Percentiles rank a stretch among this genome's conserved stretches.
Evolutionary conservation across 2,113 vertebrate species (phyloP).

Genomic region (Leptodactylus fuscus): DNA sequence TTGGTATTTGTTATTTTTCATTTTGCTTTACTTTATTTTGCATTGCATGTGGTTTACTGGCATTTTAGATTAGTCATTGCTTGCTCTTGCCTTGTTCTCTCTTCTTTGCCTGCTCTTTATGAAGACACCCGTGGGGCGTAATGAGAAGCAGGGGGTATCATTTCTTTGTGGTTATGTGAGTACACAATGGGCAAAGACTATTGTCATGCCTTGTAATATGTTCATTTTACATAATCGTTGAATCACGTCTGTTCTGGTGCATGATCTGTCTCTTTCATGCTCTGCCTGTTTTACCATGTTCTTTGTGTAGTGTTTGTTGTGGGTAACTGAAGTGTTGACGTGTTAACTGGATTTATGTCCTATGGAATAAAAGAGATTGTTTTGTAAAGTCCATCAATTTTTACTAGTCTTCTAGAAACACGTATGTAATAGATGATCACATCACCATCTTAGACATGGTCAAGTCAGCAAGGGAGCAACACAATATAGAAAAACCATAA

Average conservation of each 20-base stretch:
- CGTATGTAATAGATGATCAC: background rate
- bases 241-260: slow-evolving; percentile 63
- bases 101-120: slow-evolving; percentile 80
- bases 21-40: slow-evolving; percentile 24
- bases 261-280: slow-evolving; percentile 25
- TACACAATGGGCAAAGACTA: slow-evolving; percentile 60
- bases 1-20: slow-evolving; percentile 64
- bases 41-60: slow-evolving; percentile 46
- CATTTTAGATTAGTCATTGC: slow-evolving; percentile 62
- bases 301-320: background rate
- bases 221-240: slow-evolving; percentile 65
- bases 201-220: slow-evolving; percentile 69
- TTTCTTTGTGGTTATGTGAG: slow-evolving; percentile 78
- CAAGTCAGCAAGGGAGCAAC: background rate
- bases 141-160: slow-evolving; percentile 86
- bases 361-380: background rate
- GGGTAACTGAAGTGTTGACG: background rate
- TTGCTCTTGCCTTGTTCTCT: slow-evolving; percentile 75
- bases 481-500: background rate
- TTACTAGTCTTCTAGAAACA: background rate
- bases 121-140: slow-evolving; percentile 85
- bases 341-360: background rate
- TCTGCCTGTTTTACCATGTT: background rate
- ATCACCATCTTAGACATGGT: background rate
- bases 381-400: background rate